phyloP scores from a whole-genome alignment of 1,140 invertebrate species.

The Drosophila bocki region DNA sequence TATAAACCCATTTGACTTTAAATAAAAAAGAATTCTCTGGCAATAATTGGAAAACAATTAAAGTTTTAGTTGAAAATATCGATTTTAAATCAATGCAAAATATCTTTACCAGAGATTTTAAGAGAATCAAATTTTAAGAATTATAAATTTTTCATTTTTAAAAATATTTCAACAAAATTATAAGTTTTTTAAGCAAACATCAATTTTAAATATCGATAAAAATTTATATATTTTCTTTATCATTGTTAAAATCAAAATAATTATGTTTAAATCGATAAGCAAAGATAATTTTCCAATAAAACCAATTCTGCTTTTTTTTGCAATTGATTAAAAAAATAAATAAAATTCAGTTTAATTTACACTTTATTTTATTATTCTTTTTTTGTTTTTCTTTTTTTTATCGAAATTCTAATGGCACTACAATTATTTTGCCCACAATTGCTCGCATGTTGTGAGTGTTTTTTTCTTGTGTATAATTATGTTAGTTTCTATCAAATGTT shows the following conservation, averaged over 20 bases:
- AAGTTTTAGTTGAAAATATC: not conserved
- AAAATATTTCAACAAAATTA: too few species aligned
- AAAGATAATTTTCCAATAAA: not conserved
- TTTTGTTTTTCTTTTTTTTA: slow-evolving; percentile 1
- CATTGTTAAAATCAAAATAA: too few species aligned
- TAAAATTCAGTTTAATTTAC: slow-evolving; percentile 21
- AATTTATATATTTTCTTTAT: not conserved
- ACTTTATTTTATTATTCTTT: slow-evolving; percentile 19
- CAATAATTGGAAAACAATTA: not conserved
- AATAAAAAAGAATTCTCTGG: not conserved
- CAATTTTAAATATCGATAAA: not conserved
- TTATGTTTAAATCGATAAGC: not conserved
- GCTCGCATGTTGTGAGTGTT: slow-evolving; percentile 32
- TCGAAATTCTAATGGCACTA: slow-evolving; percentile 47
- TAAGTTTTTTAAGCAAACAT: not conserved
- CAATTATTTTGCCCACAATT: slow-evolving; percentile 43
- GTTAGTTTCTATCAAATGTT: slow-evolving; percentile 42
- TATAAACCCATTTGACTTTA: not conserved
- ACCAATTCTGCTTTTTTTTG: not conserved
- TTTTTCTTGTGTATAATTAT: slow-evolving; percentile 22
- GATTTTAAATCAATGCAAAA: not conserved
- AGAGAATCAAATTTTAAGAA: not conserved
- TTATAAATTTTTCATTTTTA: too few species aligned
- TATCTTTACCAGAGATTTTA: not conserved
- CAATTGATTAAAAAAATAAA: slow-evolving; percentile 8